Base-by-base conservation (phyloP, 2,113 vertebrate species). In the Tragelaphus imberbis region DNA sequence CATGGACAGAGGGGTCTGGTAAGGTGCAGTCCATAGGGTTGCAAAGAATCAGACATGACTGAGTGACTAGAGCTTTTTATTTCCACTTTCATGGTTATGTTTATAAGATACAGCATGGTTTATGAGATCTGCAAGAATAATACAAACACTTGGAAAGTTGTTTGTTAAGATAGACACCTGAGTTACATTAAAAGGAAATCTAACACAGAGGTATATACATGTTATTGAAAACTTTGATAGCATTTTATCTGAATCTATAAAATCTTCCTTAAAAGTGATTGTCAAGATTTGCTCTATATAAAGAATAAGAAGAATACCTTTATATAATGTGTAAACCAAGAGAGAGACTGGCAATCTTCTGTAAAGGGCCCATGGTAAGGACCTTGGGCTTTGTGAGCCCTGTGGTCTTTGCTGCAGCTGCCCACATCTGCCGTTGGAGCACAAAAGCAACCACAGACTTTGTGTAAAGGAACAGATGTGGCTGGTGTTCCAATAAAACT, bases 91-190 rank as follows among this genome's bases (percentile, higher is more conserved):
- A 44, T 14, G 40, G 71, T 33, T 68, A 19, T 80, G 79, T 65
- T 97, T 91, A 81, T 19, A 58, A 92, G 49, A 85, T 55, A 88
- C 95, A 90, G 49, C 47, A 49, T 47, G 4, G 30, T 47, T 91
- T 96, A 79, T 84, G 96, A 44, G 36, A 94, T 77, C 88, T 96
- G 55, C 0, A 75, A 91, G 56, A 97, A 44, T 86, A 86, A 71
- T 63, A 71, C 13, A 63, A 88, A 90, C n/a, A 59, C 55, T 79
- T 91, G 71, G 53, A 27, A n/a, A 89, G 25, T 25, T 84, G 47
- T 88, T 95, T 80, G 58, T 94, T 63, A 96, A 92, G 58, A 75
- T 44, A 81, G 6, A 53, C 36, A 59, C 75, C 16, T 75, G 49
- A 96, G 13, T 90, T 68, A 55, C 40, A 40, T 51, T 53, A 77